These are phyloP conservation scores for Sarcophaga carnaria DNA, from an alignment of 2,888 invertebrate species.

Conservation along the genomic window DNA sequence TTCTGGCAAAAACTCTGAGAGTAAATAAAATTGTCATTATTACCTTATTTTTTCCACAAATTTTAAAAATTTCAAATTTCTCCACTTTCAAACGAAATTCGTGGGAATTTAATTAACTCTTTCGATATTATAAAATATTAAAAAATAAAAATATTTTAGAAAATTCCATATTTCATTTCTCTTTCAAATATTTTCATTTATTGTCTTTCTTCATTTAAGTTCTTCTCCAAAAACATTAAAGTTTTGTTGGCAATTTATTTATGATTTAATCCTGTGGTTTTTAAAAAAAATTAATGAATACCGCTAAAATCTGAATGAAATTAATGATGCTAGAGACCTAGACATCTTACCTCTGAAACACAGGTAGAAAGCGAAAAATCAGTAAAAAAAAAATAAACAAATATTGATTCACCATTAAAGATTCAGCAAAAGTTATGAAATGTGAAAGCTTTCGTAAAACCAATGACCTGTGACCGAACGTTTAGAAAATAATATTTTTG, in stretches of 20 bases:
- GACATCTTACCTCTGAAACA: neutral
- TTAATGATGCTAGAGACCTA: neutral
- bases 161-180: no score
- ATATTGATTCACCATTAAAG: neutral
- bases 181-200: neutral
- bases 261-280: neutral
- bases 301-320: neutral
- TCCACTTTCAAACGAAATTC: no score
- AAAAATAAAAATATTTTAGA: no score
- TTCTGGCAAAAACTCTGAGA: no score
- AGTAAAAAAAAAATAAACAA: neutral
- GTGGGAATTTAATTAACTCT: no score
- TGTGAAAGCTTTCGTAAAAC: neutral
- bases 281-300: neutral
- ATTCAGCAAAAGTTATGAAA: no score
- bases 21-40: no score
- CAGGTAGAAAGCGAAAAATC: neutral
- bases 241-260: neutral
- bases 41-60: no score
- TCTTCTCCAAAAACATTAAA: neutral
- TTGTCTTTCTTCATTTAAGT: neutral
- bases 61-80: no score
- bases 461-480: neutral
- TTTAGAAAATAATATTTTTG: neutral
- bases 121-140: no score